Evolutionary conservation across 2,113 vertebrate genomes (phyloP), one percentile per base, ranked within the genome.

Genomic region (Chaenogobius annularis): DNA sequence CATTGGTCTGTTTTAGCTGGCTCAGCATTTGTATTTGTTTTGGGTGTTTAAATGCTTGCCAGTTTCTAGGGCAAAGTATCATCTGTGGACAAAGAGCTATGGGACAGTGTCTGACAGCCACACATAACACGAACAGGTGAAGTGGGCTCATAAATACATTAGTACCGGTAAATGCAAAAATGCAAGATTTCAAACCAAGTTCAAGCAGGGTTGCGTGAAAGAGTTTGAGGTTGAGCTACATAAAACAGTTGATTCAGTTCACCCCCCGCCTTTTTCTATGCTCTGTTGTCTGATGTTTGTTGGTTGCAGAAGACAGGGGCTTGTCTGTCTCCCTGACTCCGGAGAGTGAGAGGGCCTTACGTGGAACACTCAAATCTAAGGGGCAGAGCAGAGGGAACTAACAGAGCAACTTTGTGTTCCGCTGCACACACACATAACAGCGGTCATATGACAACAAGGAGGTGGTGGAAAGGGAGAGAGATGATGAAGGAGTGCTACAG

Each of bases 321-420:
- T 68, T 63, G 87, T 82, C 71, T 91, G 86, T 89, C 87, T 81
- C 54, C 70, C 55, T 12, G 64, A 80, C 73, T 75, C 73, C 43
- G 22, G 31, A 40, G 31, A 82, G 84, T 75, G 70, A 84, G 80
- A 81, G 78, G 74, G 73, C 80, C 80, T 84, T 87, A 77, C 78
- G 83, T 79, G 65, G 66, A 80, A 76, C 85, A 82, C 84, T 91
- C 83, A 84, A 69, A 86, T 87, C 47, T 75, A 79, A 90, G 84
- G 84, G 81, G 81, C 82, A 90, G 75, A 86, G 83, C 77, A 82
- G 81, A 75, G 70, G 81, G 79, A 74, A 85, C 86, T 75, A 91
- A 93, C 92, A 93, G 91, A 91, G 89, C 79, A 86, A 90, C 90
- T 91, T 91, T 94, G 90, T 93, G 73, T 91, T 90, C 80, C 63